Base-by-base conservation (phyloP, 2,888 invertebrate genomes). In the Hemithea aestivaria region DNA sequence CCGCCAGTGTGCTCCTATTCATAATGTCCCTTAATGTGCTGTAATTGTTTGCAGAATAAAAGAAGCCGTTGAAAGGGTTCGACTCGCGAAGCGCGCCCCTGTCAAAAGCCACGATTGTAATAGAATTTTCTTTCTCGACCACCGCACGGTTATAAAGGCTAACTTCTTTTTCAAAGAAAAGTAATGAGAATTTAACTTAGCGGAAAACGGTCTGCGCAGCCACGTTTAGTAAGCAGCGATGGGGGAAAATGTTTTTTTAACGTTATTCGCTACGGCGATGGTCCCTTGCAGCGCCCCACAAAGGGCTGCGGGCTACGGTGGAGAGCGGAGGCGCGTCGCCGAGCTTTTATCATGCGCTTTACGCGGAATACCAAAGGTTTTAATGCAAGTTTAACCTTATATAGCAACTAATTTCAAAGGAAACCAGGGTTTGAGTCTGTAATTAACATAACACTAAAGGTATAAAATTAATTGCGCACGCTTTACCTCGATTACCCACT, bases 181-280 rank as follows among this genome's bases (percentile, higher is more conserved):
- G 80, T 83, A 84, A 84, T 83, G 82, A 82, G 83, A 82, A 78
- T 77, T 73, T 77, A 82, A 84, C 83, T 79, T 67, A 67, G 81
- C 77, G 80, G 77, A 81, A 85, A 82, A 77, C 69, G 73, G 73
- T 73, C 59, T 69, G 58, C 62, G 63, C 40, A 56, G 63, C 64
- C 53, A 52, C 63, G 59, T 64, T 70, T 64, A 53, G 63, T 65
- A 63, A 71, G 66, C 69, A 58, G 62, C 62, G 64, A 65, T 62
- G 74, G 64, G 68, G 56, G 57, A 62, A 67, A 67, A 61, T 77
- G 79, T 71, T 80, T 81, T 83, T 77, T 75, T 69, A 68, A 68
- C 66, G 65, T 73, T 75, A 72, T 70, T 71, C 66, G 65, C 65
- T 50, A 64, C 53, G 64, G 52, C 64, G 62, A 70, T 56, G 48